Conservation (phyloP, 2,113 vertebrate genomes). For the Nerophis ophidion region DNA sequence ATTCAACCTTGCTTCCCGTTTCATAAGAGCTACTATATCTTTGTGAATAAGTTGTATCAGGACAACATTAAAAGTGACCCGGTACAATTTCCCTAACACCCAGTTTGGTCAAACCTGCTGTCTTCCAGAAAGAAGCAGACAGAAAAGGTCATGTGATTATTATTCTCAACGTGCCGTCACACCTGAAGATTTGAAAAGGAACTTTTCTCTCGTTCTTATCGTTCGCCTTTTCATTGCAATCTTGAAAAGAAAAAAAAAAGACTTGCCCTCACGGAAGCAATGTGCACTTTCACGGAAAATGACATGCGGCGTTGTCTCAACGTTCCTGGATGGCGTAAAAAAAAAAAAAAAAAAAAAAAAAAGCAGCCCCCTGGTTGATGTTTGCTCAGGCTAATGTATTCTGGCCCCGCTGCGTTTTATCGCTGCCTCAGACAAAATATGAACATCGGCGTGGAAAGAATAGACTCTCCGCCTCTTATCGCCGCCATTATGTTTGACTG, state of each 20-base stretch:
- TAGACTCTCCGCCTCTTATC: slow-evolving; percentile 29
- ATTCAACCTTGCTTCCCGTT: too few relatives aligned
- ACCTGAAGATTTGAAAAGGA: slow-evolving; percentile 60
- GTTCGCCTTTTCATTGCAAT: slow-evolving; percentile 51
- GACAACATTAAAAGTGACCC: too few relatives aligned
- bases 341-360: too few relatives aligned
- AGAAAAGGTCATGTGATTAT: slow-evolving; percentile 20
- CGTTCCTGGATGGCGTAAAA: slow-evolving; percentile 45
- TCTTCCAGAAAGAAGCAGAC: too few relatives aligned
- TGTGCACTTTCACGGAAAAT: slow-evolving; percentile 47
- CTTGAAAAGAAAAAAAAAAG: slow-evolving; percentile 27
- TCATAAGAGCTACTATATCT: too few relatives aligned
- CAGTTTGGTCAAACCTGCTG: too few relatives aligned
- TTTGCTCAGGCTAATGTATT: slow-evolving; percentile 57
- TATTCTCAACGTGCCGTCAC: slow-evolving; percentile 40
- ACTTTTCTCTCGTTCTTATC: slow-evolving; percentile 60
- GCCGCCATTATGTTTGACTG: slow-evolving; percentile 21
- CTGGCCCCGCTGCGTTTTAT: slow-evolving; percentile 37
- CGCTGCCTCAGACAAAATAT: slow-evolving; percentile 37
- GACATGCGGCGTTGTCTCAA: slow-evolving; percentile 39
- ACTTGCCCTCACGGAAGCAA: slow-evolving; percentile 64
- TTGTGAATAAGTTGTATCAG: too few relatives aligned
- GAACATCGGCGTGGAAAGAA: slow-evolving; percentile 39
- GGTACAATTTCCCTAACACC: too few relatives aligned
- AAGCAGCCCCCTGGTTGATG: slow-evolving; percentile 41